Conservation (phyloP, 2,888 invertebrate species). For the Caenorhabditis panamensis region DNA sequence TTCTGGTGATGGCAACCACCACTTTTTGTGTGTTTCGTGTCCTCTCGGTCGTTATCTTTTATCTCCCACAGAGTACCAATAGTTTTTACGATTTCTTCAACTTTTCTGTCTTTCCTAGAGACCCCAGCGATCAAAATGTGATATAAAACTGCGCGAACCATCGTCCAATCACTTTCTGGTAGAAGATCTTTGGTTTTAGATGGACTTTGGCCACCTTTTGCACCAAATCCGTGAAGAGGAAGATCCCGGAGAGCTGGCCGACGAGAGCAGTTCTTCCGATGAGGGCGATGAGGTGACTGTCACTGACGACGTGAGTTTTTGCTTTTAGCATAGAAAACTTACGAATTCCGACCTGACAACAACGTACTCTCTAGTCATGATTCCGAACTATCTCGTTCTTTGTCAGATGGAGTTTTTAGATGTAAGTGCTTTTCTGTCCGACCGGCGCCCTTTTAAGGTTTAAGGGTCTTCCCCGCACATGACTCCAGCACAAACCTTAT, state of each 20-base stretch:
- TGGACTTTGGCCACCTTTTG: constrained; percentile 48
- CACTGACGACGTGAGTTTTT: constrained; percentile 18
- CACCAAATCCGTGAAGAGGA: constrained; percentile 24
- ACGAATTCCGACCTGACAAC: too few relatives aligned
- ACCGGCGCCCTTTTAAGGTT: constrained; percentile 1
- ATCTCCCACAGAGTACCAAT: constrained; percentile 6
- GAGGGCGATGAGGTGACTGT: constrained; percentile 14
- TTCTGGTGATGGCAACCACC: background rate
- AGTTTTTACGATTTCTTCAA: constrained; percentile 19
- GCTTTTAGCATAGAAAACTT: too few relatives aligned
- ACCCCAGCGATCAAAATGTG: constrained; percentile 35
- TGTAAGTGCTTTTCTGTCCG: background rate
- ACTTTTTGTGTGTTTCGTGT: background rate
- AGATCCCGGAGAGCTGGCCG: constrained; percentile 33
- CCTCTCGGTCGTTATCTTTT: constrained; percentile 10
- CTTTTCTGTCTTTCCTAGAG: constrained; percentile 17
- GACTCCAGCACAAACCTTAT: constrained; percentile 2
- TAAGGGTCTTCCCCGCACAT: background rate
- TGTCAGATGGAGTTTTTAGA: background rate
- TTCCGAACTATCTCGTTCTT: background rate
- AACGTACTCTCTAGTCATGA: background rate
- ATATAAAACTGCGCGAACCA: constrained; percentile 5
- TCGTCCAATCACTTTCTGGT: background rate
- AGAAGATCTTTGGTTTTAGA: constrained; percentile 43
- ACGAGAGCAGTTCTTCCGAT: constrained; percentile 45